Conservation (phyloP, 2,888 invertebrate genomes). For the Orgyia antiqua region DNA sequence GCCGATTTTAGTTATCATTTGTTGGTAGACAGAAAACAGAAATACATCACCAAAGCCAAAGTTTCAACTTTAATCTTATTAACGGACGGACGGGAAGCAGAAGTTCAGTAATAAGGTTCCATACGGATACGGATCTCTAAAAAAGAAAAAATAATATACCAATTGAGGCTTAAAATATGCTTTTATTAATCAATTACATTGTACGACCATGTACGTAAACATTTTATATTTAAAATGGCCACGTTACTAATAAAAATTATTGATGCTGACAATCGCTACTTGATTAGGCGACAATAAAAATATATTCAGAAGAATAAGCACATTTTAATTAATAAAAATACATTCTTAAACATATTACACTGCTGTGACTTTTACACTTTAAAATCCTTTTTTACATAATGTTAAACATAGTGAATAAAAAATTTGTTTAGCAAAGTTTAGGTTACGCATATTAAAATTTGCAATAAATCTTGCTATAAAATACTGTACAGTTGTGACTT, state of each 20-base stretch:
- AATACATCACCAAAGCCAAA: too few relatives aligned
- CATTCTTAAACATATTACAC: not conserved
- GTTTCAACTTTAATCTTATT: too few relatives aligned
- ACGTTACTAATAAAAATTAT: constrained; percentile 31
- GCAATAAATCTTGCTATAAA: too few relatives aligned
- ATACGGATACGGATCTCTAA: too few relatives aligned
- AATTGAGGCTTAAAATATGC: constrained; percentile 34
- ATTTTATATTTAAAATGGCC: constrained; percentile 34
- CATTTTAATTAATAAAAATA: not conserved
- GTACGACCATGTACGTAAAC: constrained; percentile 34
- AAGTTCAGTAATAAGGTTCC: too few relatives aligned
- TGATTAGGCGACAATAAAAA: constrained; percentile 32
- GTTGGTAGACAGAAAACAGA: too few relatives aligned
- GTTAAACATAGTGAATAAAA: not conserved
- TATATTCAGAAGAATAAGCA: constrained; percentile 5
- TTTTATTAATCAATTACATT: constrained; percentile 47
- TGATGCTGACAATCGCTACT: too few relatives aligned
- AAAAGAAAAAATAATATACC: constrained; percentile 11
- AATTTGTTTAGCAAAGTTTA: not conserved
- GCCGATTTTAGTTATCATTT: too few relatives aligned
- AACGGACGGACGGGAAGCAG: too few relatives aligned
- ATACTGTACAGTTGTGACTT: too few relatives aligned
- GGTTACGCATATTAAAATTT: not conserved
- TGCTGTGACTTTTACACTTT: too few relatives aligned
- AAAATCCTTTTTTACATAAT: not conserved